Percentiles rank a stretch among this genome's conserved stretches.
Evolutionary conservation across 2,113 vertebrate species (phyloP).

Genomic region (Promerops cafer): DNA sequence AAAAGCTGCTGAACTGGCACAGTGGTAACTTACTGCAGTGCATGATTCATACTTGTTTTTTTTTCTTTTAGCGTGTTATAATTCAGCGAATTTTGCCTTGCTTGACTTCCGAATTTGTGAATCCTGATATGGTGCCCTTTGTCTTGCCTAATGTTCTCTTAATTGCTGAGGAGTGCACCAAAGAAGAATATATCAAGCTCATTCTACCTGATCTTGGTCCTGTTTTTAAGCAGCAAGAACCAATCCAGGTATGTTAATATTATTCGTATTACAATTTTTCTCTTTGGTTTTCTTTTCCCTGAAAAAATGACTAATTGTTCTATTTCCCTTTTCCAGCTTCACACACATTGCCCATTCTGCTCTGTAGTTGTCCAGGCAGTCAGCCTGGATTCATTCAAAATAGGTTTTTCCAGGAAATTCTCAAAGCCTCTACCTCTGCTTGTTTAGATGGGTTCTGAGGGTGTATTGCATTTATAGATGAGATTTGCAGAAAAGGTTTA

Average conservation of each 20-base stretch:
- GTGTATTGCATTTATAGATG: background rate
- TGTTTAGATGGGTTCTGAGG: background rate
- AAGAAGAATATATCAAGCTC: slow-evolving; percentile 91
- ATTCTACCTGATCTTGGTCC: slow-evolving; percentile 93
- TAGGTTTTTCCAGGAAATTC: background rate
- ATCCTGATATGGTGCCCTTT: slow-evolving; percentile 98
- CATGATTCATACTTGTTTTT: background rate
- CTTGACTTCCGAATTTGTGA: slow-evolving; percentile 93
- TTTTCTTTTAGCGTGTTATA: slow-evolving; percentile 84
- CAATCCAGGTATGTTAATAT: slow-evolving; percentile 83
- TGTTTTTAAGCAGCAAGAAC: slow-evolving; percentile 97
- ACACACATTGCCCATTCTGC: background rate
- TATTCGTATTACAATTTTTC: background rate
- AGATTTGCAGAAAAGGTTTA: background rate
- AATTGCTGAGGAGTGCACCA: slow-evolving; percentile 96
- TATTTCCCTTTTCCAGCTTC: background rate
- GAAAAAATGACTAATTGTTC: background rate
- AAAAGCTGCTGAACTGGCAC: background rate
- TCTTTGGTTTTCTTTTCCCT: background rate
- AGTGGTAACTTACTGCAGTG: background rate
- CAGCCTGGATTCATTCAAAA: background rate
- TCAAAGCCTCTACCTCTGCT: background rate
- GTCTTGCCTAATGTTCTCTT: slow-evolving; percentile 95
- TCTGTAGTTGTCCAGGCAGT: background rate
- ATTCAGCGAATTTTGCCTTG: slow-evolving; percentile 90